Base-by-base conservation (phyloP, 2,888 invertebrate genomes). In the Troides aeacus region DNA sequence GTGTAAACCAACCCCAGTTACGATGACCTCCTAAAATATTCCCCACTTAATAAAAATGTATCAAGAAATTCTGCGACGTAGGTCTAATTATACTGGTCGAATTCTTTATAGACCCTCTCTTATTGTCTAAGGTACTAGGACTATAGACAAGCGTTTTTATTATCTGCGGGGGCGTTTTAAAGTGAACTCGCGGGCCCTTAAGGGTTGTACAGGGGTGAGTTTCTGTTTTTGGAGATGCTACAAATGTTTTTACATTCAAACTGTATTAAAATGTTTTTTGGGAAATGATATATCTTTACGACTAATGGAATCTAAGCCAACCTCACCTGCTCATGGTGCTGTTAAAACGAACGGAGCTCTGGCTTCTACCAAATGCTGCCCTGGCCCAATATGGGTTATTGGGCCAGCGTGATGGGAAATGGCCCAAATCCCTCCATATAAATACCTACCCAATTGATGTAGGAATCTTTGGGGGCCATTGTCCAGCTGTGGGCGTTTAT, bases 111-210 rank as follows among this genome's bases (percentile, higher is more conserved):
- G 83, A 82, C 79, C 81, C 84, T 39, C 84, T 83, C 85, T 88
- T 88, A 90, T 90, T 90, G 90, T 91, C 90, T 90, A 88, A 84
- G 83, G 87, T 83, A 77, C 77, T 79, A 74, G 78, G 77, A 77
- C 75, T 78, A 87, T 81, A 89, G 89, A 88, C 87, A 86, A 86
- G 85, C 84, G 85, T 90, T 91, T 92, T 91, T 92, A 90, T 91
- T 89, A 87, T 89, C 91, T 87, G 89, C 79, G 87, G 90, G 88
- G 89, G 84, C 81, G 80, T 82, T 89, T 90, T 89, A 88, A 87
- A 88, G 80, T 81, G 85, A 80, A 77, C 78, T 77, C 74, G 72
- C 82, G 80, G 81, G 83, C 84, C 85, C 87, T 87, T 87, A 88
- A 89, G 88, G 85, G 89, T 81, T 87, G 87, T 86, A 84, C 70